Conservation (phyloP, 2,113 vertebrate species). For the Brachyhypopomus occidentalis region DNA sequence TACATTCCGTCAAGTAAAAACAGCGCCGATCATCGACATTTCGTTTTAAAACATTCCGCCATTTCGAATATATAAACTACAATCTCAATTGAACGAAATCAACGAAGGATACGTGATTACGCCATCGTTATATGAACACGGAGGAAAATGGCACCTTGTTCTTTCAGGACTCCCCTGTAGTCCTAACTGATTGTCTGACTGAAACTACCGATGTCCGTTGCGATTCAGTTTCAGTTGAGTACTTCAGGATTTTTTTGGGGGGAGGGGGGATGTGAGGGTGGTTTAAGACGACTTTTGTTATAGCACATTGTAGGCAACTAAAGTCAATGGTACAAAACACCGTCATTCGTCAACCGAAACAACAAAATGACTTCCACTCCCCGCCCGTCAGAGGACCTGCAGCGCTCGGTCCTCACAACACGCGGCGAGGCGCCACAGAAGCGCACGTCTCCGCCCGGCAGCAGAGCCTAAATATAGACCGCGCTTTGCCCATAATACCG, state of each 20-base stretch:
- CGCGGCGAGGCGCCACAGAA: conserved; percentile 33
- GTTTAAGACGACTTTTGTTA: background rate
- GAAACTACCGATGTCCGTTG: background rate
- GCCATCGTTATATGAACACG: conserved; percentile 8
- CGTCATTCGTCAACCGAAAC: conserved; percentile 37
- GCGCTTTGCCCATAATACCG: conserved; percentile 20
- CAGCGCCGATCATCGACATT: conserved; percentile 34
- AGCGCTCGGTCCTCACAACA: conserved; percentile 28
- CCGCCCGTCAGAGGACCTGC: conserved; percentile 50
- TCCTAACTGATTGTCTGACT: background rate
- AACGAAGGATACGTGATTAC: conserved; percentile 31
- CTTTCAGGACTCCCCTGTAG: conserved; percentile 17
- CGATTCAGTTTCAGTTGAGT: background rate
- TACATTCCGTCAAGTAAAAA: conserved; percentile 56
- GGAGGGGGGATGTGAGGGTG: background rate
- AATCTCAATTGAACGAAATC: background rate
- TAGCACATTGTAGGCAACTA: background rate
- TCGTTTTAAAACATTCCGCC: background rate
- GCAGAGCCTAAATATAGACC: conserved; percentile 3
- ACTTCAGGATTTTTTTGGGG: background rate
- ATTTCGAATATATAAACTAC: conserved; percentile 45
- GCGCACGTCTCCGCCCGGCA: background rate
- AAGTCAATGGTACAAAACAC: conserved; percentile 5
- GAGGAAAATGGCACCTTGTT: conserved; percentile 44
- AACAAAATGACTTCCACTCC: conserved; percentile 64